Base-by-base conservation (phyloP, 1,140 invertebrate genomes). In the Panulirus ornatus region DNA sequence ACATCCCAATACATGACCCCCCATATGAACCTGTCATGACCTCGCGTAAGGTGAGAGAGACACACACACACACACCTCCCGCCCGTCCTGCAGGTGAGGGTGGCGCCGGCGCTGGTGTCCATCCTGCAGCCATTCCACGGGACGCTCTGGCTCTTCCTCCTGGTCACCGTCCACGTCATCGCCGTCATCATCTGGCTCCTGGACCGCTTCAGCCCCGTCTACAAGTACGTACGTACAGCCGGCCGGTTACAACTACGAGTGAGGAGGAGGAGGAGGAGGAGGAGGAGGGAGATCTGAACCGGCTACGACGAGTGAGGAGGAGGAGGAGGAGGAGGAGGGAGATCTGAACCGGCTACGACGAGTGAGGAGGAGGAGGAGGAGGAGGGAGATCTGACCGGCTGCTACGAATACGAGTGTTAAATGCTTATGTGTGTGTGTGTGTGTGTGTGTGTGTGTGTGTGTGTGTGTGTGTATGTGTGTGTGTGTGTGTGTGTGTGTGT, bases 101-200 rank as follows among this genome's bases (percentile, higher is more conserved):
- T 98, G 93, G 98, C 97, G 6, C 99, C 98, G 78, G 99, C 98
- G 71, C 94, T 99, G 91, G 98, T 98, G 88, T 99, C 99, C 66
- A 99, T 99, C 94, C 96, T 99, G 93, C 99, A 99, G 96, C 99
- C 99, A 66, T 99, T 99, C 94, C 98, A 98, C 93, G 98, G 98
- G 94, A 99, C 98, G 3, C 94, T 99, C 63, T 99, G 99, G 99
- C 98, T 99, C 92, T 94, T 99, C 92, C 98, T 99, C 88, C 90
- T 93, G 34, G 92, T 89, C 11, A 92, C 92, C 58, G 92, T 93
- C 22, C 98, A 99, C 94, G 97, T 99, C 47, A 98, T 99, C 42
- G 99, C 99, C 9, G 94, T 99, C 91, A 97, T 98, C 81, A 95
- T 99, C 38, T 99, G 99, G 94, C 95, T 99, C 44, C 95, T 99